Conservation (phyloP, 2,113 vertebrate species). For the Ageneiosus marmoratus region DNA sequence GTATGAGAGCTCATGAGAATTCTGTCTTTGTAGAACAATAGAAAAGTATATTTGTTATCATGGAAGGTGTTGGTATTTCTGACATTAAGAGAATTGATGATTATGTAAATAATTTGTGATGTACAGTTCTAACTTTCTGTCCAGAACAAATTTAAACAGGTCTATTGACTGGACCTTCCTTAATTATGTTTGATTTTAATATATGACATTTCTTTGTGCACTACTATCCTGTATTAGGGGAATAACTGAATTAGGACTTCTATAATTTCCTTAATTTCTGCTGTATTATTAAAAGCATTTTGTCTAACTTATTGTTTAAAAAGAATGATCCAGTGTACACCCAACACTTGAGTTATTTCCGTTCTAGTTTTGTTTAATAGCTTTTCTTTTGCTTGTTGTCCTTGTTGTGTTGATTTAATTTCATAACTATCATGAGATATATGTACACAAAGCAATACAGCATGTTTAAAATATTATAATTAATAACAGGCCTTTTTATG, state of each 20-base stretch:
- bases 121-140: constrained; percentile 34
- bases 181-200: constrained; percentile 50
- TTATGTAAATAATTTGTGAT: constrained; percentile 33
- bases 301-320: constrained; percentile 39
- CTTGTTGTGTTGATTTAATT: background rate
- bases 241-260: constrained; percentile 15
- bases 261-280: constrained; percentile 3
- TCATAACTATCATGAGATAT: background rate
- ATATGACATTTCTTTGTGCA: constrained; percentile 43
- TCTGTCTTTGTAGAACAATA: background rate
- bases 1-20: background rate
- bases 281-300: background rate
- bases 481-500: background rate
- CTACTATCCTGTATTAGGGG: constrained; percentile 31
- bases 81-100: constrained; percentile 12
- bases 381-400: background rate
- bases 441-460: constrained; percentile 7
- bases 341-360: background rate
- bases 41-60: background rate
- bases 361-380: background rate
- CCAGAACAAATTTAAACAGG: constrained; percentile 34
- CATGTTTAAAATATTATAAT: background rate
- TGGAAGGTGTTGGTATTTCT: constrained; percentile 30
- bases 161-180: constrained; percentile 34
- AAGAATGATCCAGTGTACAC: background rate